Evolutionary conservation across 2,113 vertebrate genomes (phyloP), one percentile per base, ranked within the genome.

Genomic region (Cathartes aura): DNA sequence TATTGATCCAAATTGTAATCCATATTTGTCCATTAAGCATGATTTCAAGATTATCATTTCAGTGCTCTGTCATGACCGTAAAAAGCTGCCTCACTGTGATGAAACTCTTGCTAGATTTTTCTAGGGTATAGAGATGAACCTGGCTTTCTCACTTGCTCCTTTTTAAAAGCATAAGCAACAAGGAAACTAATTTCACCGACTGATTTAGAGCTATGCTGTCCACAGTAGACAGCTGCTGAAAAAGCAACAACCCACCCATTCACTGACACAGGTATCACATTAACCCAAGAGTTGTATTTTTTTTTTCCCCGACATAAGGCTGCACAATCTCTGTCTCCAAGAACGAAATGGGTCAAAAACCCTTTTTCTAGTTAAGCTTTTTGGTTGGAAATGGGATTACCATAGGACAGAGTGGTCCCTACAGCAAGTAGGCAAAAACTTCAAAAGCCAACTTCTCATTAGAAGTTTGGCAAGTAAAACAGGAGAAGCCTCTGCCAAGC

Each of bases 401-500:
- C 36, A 30, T 0, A 64, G 81, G 70, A 88, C 36, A 85, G 53
- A 52, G 66, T 29, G 24, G 66, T 94, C 48, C 84, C 84, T 80
- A 20, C 4, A 58, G 84, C 74, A 92, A 93, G 84, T 7, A 58
- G 95, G 82, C 42, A 5, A 82, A 75, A 63, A 75, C 78, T 96
- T 95, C 92, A 96, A 96, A 97, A 82, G 70, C 74, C 75, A 62
- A 62, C 24, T 26, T 91, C 73, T 90, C 66, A 29, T 68, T 34
- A 75, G 89, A 87, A 29, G 4, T 55, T 93, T 96, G 92, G 93
- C 76, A 94, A 91, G 26, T 27, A 48, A 84, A 94, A 55, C 34
- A 13, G 1, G 1, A 52, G 53, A 19, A 89, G 19, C 34, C 13
- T 53, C 78, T 95, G 93, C 87, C 96, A 97, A 80, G 93, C 9